phyloP scores from a whole-genome alignment of 1,140 invertebrate species.

The Sinella curviseta region DNA sequence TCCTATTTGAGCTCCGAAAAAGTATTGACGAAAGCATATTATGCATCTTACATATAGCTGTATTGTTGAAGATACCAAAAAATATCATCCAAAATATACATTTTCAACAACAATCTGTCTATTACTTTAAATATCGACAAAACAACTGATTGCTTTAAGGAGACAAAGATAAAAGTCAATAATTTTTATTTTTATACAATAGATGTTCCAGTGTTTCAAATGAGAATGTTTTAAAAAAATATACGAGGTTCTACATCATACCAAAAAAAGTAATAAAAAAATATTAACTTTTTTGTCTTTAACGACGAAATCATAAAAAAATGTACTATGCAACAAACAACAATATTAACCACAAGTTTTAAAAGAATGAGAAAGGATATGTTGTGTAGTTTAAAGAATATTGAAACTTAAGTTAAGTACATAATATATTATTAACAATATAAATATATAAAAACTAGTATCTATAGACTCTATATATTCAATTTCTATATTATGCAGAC shows the following conservation, averaged over 20 bases:
- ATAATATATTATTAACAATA: too few species aligned
- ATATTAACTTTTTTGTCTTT: too few species aligned
- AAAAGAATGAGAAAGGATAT: too few species aligned
- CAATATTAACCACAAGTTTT: too few species aligned
- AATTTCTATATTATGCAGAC: too few species aligned
- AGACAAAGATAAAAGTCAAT: conserved; percentile 1
- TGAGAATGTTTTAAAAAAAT: too few species aligned
- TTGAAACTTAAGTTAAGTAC: too few species aligned
- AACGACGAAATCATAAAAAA: too few species aligned
- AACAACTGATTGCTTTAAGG: conserved; percentile 6
- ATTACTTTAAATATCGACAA: neutral
- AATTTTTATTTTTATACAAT: conserved; percentile 25
- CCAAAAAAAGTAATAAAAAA: neutral
- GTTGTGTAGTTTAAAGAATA: too few species aligned
- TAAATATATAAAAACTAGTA: too few species aligned
- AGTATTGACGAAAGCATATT: neutral
- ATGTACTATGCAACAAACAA: too few species aligned
- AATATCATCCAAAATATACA: neutral
- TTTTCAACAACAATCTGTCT: conserved; percentile 16
- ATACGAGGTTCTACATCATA: neutral
- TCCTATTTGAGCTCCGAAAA: neutral
- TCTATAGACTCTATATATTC: too few species aligned
- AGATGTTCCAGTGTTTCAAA: neutral
- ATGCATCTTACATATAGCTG: neutral
- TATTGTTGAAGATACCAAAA: neutral